A percentile compares a stretch with the other conserved stretches of the same genome.
phyloP scores from a whole-genome alignment of 2,797 vertebrate species.

The Vespertilio murinus region DNA sequence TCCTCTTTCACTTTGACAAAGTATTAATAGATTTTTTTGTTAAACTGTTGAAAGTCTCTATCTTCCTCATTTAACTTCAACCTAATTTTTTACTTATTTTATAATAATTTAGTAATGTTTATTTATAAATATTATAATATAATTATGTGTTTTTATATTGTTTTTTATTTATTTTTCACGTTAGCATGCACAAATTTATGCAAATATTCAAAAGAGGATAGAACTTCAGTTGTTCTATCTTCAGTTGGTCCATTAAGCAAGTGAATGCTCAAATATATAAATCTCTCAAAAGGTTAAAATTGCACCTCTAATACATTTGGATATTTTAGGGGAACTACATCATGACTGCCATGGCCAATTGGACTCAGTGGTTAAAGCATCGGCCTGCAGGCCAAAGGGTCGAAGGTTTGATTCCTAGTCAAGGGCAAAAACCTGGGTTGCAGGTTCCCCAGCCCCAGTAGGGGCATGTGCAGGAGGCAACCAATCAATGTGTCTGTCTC shows the following conservation, averaged over 20 bases:
- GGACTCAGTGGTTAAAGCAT: no score
- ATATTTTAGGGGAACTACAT: background rate
- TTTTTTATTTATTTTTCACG: conserved; percentile 18
- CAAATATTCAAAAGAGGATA: background rate
- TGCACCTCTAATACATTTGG: background rate
- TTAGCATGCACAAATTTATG: background rate
- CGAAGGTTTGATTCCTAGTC: no score
- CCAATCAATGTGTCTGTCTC: no score
- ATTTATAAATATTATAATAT: background rate
- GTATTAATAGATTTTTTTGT: background rate
- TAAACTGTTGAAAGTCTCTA: background rate
- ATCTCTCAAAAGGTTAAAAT: conserved; percentile 16
- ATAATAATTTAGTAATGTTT: background rate
- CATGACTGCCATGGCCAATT: no score
- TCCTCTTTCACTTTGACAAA: conserved; percentile 2
- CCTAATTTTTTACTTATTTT: background rate
- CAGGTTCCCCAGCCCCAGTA: no score
- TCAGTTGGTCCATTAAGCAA: background rate
- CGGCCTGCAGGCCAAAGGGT: no score
- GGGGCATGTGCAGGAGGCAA: no score
- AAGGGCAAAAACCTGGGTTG: no score
- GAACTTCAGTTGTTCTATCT: background rate
- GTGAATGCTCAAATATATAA: background rate
- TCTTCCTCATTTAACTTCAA: conserved; percentile 31
- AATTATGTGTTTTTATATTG: background rate